Percentiles rank a stretch among this genome's conserved stretches.
These are phyloP conservation scores for Egretta garzetta DNA, from an alignment of 2,113 vertebrate species.

Conservation along the genomic window DNA sequence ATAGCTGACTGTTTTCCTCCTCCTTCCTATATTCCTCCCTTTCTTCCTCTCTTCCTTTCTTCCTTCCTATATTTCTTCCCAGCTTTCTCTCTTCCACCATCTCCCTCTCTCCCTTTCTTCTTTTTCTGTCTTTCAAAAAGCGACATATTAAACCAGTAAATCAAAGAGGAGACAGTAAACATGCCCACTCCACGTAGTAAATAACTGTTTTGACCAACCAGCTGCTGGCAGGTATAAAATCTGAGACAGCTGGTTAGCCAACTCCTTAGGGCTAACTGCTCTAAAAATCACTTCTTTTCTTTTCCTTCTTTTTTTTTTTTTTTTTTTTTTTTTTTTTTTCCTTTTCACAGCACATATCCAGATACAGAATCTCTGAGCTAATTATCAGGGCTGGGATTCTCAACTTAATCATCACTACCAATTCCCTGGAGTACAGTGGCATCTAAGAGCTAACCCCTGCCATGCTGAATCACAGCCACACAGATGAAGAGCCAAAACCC, in stretches of 20 bases:
- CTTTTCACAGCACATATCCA: slow-evolving; percentile 61
- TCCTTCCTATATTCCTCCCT: neutral
- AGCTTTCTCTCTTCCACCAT: neutral
- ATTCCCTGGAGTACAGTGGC: slow-evolving; percentile 69
- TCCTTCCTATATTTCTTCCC: neutral
- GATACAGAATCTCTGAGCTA: slow-evolving; percentile 81
- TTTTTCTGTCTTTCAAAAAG: neutral
- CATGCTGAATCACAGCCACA: slow-evolving; percentile 49
- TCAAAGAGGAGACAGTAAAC: slow-evolving; percentile 5
- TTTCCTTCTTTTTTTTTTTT: neutral
- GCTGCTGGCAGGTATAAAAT: slow-evolving; percentile 68
- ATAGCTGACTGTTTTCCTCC: neutral
- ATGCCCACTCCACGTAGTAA: neutral
- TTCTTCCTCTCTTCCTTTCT: neutral
- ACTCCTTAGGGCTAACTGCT: slow-evolving; percentile 70
- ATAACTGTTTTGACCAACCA: slow-evolving; percentile 62
- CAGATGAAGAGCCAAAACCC: slow-evolving; percentile 41
- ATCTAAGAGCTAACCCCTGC: slow-evolving; percentile 77
- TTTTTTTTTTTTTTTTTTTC: neutral
- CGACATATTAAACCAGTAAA: neutral
- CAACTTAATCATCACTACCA: slow-evolving; percentile 79
- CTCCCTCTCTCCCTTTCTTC: neutral
- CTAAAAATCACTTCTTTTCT: slow-evolving; percentile 55
- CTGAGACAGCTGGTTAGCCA: slow-evolving; percentile 73
- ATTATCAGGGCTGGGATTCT: slow-evolving; percentile 81